These are phyloP conservation scores for Eupeodes latifasciatus DNA, from an alignment of 2,888 invertebrate species.

Conservation along the genomic window DNA sequence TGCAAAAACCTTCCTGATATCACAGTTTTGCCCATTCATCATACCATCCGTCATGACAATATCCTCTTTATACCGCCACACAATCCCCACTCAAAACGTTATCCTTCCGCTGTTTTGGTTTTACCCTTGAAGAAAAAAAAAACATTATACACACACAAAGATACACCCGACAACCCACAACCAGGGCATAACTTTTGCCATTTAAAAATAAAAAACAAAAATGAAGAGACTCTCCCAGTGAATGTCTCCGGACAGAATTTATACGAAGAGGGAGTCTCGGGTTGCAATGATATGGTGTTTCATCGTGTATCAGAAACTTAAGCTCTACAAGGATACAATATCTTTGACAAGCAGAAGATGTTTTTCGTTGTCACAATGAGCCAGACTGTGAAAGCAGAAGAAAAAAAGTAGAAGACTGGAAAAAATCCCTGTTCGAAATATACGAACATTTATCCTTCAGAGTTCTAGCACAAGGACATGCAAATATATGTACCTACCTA, in stretches of 20 bases:
- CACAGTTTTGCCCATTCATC: slow-evolving; percentile 70
- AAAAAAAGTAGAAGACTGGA: slow-evolving; percentile 18
- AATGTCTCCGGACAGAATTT: slow-evolving; percentile 33
- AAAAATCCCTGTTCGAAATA: slow-evolving; percentile 61
- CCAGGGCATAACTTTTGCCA: slow-evolving; percentile 70
- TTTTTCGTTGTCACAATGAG: slow-evolving; percentile 75
- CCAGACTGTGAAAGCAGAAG: slow-evolving; percentile 66
- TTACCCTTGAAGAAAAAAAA: slow-evolving; percentile 55
- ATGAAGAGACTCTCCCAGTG: slow-evolving; percentile 5
- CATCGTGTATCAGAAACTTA: slow-evolving; percentile 76
- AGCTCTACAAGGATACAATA: slow-evolving; percentile 76
- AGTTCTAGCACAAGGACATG: slow-evolving; percentile 64
- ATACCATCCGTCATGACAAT: slow-evolving; percentile 72
- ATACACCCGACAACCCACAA: slow-evolving; percentile 51
- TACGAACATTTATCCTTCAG: slow-evolving; percentile 64
- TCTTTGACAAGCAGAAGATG: slow-evolving; percentile 77
- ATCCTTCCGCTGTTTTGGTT: slow-evolving; percentile 70
- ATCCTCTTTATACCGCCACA: slow-evolving; percentile 69
- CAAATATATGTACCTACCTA: slow-evolving; percentile 42
- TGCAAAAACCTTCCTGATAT: slow-evolving; percentile 57
- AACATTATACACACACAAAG: background rate
- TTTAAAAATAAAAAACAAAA: slow-evolving; percentile 58
- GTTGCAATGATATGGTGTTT: slow-evolving; percentile 74
- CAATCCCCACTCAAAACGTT: slow-evolving; percentile 69
- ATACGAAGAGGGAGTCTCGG: slow-evolving; percentile 45